Evolutionary conservation across 2,888 invertebrate species (phyloP).

Genomic region (Malthinus flaveolus): DNA sequence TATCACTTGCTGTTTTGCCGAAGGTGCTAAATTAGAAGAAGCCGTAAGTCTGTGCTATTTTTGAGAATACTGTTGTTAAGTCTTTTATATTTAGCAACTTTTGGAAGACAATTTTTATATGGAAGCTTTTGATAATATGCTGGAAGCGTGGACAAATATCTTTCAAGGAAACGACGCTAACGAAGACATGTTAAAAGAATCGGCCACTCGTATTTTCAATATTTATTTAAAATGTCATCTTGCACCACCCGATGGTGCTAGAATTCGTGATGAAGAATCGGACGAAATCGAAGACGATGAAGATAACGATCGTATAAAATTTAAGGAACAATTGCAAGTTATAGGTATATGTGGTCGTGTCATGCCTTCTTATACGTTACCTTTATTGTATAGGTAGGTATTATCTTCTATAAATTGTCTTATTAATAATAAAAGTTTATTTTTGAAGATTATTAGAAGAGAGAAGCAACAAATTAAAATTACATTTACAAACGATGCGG

Average conservation of each 20-base stretch:
- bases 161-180: conserved; percentile 50
- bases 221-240: conserved; percentile 79
- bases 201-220: conserved; percentile 69
- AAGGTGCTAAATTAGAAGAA: conserved; percentile 68
- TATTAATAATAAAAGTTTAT: conserved; percentile 6
- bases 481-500: conserved; percentile 49
- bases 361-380: conserved; percentile 66
- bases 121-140: conserved; percentile 70
- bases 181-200: conserved; percentile 42
- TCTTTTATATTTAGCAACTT: conserved; percentile 46
- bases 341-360: conserved; percentile 70
- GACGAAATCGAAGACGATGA: conserved; percentile 68
- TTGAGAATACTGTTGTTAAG: not conserved
- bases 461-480: conserved; percentile 46
- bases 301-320: conserved; percentile 68
- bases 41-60: conserved; percentile 54
- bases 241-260: conserved; percentile 77
- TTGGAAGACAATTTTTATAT: conserved; percentile 61
- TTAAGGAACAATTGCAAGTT: conserved; percentile 72
- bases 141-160: conserved; percentile 69
- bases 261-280: conserved; percentile 54
- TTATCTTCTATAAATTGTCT: not conserved
- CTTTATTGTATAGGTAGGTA: conserved; percentile 62
- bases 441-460: conserved; percentile 49
- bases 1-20: conserved; percentile 66